A percentile compares a stretch with the other conserved stretches of the same genome.
These are phyloP conservation scores for Anisognathus igniventris DNA, from an alignment of 2,797 vertebrate species.

Conservation along the genomic window DNA sequence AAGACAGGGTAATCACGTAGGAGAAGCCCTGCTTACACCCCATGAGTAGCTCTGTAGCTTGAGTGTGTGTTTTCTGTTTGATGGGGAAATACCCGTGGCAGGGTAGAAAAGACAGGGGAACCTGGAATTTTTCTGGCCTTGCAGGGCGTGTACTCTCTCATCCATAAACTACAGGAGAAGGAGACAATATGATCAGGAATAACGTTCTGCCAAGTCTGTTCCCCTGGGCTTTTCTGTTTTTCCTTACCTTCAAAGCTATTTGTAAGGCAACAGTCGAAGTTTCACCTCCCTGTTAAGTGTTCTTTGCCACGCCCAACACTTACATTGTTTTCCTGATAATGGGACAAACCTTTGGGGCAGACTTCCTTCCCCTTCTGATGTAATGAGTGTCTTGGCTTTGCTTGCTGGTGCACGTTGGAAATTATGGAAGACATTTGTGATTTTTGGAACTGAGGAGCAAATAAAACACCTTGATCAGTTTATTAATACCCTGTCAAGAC, in stretches of 20 bases:
- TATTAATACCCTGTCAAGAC: not conserved
- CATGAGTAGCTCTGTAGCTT: not conserved
- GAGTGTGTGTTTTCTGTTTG: not conserved
- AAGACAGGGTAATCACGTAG: not conserved
- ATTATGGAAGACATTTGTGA: not conserved
- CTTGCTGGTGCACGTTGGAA: not conserved
- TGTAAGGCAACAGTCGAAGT: not conserved
- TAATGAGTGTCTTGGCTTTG: not conserved
- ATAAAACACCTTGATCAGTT: not conserved
- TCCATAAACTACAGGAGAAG: not conserved
- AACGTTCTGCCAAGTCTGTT: not conserved
- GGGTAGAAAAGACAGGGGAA: not conserved
- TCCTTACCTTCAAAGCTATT: not conserved
- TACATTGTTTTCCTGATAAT: not conserved
- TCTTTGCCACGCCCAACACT: not conserved
- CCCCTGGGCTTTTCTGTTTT: not conserved
- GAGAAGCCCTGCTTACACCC: not conserved
- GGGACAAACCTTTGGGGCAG: not conserved
- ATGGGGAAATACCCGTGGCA: not conserved
- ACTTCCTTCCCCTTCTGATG: rapidly evolving
- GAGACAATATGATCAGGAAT: not conserved
- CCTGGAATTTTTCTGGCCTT: not conserved
- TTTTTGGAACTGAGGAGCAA: not conserved
- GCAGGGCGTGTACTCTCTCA: not conserved
- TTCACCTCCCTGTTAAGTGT: not conserved